These are phyloP conservation scores for Epistrophella euchroma DNA, from an alignment of 2,888 invertebrate genomes.

Conservation along the genomic window DNA sequence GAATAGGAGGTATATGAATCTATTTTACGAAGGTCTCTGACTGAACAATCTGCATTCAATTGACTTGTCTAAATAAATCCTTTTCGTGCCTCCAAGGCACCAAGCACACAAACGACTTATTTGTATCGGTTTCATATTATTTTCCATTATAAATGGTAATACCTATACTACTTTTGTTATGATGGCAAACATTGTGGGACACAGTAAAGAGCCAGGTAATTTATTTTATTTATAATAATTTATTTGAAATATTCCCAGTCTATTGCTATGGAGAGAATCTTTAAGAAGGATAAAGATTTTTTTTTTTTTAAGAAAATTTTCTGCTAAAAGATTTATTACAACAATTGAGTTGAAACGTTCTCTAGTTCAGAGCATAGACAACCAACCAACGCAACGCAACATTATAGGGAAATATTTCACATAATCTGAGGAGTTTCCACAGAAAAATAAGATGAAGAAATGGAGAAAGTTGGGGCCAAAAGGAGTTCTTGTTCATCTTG, in stretches of 20 bases:
- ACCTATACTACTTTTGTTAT: slow-evolving; percentile 15
- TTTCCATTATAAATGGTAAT: slow-evolving; percentile 37
- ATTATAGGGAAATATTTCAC: slow-evolving; percentile 60
- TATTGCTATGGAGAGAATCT: slow-evolving; percentile 44
- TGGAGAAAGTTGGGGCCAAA: slow-evolving; percentile 22
- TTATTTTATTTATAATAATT: slow-evolving; percentile 26
- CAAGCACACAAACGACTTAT: slow-evolving; percentile 23
- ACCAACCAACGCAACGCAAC: slow-evolving; percentile 1
- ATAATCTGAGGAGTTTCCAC: slow-evolving; percentile 35
- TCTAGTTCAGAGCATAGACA: background rate
- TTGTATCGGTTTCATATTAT: slow-evolving; percentile 50
- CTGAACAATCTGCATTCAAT: slow-evolving; percentile 54
- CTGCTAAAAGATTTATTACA: slow-evolving; percentile 49
- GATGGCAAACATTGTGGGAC: background rate
- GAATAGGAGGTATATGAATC: background rate
- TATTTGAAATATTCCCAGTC: slow-evolving; percentile 67
- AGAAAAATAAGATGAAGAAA: background rate
- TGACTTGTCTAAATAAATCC: slow-evolving; percentile 62
- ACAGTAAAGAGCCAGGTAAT: slow-evolving; percentile 41
- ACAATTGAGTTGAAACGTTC: slow-evolving; percentile 65
- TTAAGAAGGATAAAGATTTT: slow-evolving; percentile 50
- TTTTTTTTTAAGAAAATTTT: background rate
- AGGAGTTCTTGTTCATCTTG: background rate
- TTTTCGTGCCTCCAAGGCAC: slow-evolving; percentile 14
- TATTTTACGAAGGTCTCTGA: slow-evolving; percentile 6